Conservation (phyloP, 2,113 vertebrate genomes). For the Mobula hypostoma region DNA sequence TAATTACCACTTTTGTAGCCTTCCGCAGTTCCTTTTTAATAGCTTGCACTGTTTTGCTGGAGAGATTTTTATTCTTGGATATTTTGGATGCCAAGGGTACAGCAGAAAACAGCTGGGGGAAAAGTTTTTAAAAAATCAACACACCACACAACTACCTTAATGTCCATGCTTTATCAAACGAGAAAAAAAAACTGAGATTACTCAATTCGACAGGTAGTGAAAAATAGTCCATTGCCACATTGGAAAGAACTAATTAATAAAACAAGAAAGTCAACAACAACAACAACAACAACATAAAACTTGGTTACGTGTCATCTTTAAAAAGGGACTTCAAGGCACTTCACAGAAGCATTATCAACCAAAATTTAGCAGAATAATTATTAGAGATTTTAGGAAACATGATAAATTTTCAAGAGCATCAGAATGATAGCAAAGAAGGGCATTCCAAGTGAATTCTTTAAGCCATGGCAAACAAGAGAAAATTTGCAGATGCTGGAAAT, state of each 20-base stretch:
- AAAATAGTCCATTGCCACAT: background rate
- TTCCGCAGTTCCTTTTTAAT: slow-evolving; percentile 14
- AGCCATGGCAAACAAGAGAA: too few relatives aligned
- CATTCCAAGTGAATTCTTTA: too few relatives aligned
- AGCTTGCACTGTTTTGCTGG: background rate
- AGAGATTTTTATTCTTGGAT: background rate
- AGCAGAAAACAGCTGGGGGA: background rate
- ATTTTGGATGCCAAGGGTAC: background rate
- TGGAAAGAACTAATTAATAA: background rate
- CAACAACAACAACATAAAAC: background rate
- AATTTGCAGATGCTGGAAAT: too few relatives aligned
- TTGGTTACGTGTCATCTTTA: background rate
- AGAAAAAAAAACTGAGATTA: background rate
- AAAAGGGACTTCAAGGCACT: background rate
- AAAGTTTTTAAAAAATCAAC: background rate
- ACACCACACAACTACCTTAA: background rate
- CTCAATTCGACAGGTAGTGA: background rate
- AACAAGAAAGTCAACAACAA: background rate
- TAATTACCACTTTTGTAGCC: background rate
- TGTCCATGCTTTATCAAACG: background rate
- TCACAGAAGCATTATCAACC: background rate
- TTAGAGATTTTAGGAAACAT: background rate
- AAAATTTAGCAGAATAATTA: background rate
- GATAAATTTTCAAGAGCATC: background rate
- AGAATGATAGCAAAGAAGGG: background rate